These are phyloP conservation scores for Reticulitermes lucifugus DNA, from an alignment of 2,888 invertebrate species.

Conservation along the genomic window DNA sequence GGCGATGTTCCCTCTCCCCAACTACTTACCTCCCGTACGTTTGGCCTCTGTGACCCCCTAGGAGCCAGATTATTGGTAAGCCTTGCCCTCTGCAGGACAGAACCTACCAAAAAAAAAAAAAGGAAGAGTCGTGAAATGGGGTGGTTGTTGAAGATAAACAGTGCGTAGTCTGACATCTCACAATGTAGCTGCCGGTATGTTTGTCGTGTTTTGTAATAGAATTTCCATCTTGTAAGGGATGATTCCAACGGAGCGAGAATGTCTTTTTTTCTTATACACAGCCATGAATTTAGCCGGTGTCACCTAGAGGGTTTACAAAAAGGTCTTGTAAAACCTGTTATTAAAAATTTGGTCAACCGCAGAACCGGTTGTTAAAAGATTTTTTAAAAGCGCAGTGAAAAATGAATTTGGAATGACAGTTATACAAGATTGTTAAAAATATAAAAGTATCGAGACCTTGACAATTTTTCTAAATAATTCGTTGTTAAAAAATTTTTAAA, in stretches of 20 bases:
- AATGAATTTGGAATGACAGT: too few relatives aligned
- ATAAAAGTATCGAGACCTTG: too few relatives aligned
- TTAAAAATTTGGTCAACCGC: too few relatives aligned
- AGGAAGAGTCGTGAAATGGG: neutral
- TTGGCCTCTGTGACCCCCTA: slow-evolving; percentile 13
- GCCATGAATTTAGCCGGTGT: too few relatives aligned
- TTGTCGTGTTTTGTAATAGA: neutral
- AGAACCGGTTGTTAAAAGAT: too few relatives aligned
- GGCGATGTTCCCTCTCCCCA: neutral
- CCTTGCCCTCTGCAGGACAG: neutral
- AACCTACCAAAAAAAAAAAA: neutral
- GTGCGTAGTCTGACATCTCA: neutral
- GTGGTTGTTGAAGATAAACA: neutral
- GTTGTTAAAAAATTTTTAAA: too few relatives aligned
- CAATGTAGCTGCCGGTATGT: neutral
- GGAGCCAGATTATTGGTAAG: slow-evolving; percentile 12
- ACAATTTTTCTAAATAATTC: too few relatives aligned
- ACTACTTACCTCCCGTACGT: neutral
- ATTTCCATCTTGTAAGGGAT: neutral
- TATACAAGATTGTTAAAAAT: too few relatives aligned
- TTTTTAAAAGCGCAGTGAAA: too few relatives aligned
- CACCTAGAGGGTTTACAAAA: neutral
- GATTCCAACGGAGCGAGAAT: neutral
- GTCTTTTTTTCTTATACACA: neutral
- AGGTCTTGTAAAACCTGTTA: slow-evolving; percentile 1